phyloP scores from a whole-genome alignment of 2,888 invertebrate genomes.

The Helleia helle region DNA sequence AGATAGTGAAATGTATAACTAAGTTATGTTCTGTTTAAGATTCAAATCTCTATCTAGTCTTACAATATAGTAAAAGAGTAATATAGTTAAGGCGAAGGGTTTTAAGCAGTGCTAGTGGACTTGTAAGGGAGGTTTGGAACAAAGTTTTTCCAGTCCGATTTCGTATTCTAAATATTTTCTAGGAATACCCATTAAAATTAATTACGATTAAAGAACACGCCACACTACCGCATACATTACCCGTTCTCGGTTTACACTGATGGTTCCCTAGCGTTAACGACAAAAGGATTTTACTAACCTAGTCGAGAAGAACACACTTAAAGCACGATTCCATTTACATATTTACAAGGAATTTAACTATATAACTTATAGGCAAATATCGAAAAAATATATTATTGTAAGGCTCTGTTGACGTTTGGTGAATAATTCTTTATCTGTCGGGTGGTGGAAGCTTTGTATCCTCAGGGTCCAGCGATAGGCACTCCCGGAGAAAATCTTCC shows the following conservation, averaged over 20 bases:
- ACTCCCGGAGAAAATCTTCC: slow-evolving; percentile 93
- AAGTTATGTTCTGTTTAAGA: slow-evolving; percentile 9
- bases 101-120: slow-evolving; percentile 53
- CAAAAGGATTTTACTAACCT: slow-evolving; percentile 28
- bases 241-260: slow-evolving; percentile 14
- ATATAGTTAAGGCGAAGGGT: slow-evolving; percentile 47
- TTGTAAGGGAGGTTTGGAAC: slow-evolving; percentile 36
- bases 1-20: slow-evolving; percentile 6
- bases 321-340: slow-evolving; percentile 69
- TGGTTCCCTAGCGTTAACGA: slow-evolving; percentile 13
- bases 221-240: slow-evolving; percentile 14
- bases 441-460: slow-evolving; percentile 78
- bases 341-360: slow-evolving; percentile 50
- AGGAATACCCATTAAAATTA: neutral
- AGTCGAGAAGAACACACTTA: slow-evolving; percentile 57
- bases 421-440: slow-evolving; percentile 55
- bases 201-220: slow-evolving; percentile 3
- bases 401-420: slow-evolving; percentile 9
- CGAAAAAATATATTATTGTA: slow-evolving; percentile 14
- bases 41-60: slow-evolving; percentile 40
- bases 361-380: slow-evolving; percentile 25
- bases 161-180: slow-evolving; percentile 1
- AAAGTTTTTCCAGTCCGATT: slow-evolving; percentile 24
- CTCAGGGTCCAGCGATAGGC: slow-evolving; percentile 89
- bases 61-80: slow-evolving; percentile 37